Base-by-base conservation (phyloP, 64 coral and sea anemone species). In the Dendronephthya gigantea region DNA sequence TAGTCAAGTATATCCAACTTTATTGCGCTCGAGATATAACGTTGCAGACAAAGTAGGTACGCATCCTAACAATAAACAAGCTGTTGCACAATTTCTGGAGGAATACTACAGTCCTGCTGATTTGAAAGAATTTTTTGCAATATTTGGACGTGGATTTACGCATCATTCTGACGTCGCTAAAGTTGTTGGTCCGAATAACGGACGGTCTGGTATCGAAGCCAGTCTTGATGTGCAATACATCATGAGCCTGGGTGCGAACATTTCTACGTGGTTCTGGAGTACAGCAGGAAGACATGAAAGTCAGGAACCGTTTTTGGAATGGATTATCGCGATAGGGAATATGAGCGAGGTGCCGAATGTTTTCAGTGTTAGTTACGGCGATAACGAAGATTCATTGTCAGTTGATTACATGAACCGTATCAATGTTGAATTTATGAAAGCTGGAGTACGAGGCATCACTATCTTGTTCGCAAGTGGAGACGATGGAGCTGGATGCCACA, bases 241-340 rank as follows among this genome's bases (percentile, higher is more conserved):
- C 4, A 98, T 98, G 95, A 93, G 95, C 62, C 76, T 92, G 16
- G 95, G 95, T 39, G 92, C 95, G 0, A 93, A 93, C 59, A 93
- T 98, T 10, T 86, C 95, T 6, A 98, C 95, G 56, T 98, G 95
- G 95, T 93, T 98, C 59, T 98, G 95, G 95, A 98, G 95, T 69
- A 98, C 95, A 39, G 89, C 89, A 27, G 95, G 89, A 2, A 79
- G 89, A 19, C 92, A 98, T 82, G 89, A 98, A 25, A 90, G 89
- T 0, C 95, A 98, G 38, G 95, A 98, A 79, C 95, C 95, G 31
- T 98, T 98, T 85, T 74, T 98, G 40, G 95, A 93, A 58, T 98
- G 95, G 95, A 88, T 92, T 35, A 34, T 98, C 76, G 95, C 87
- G 50, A 83, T 98, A 45, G 93, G 95, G 68, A 98, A 98, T 83